These are phyloP conservation scores for Pterocles gutturalis DNA, from an alignment of 2,113 vertebrate genomes.

Conservation along the genomic window DNA sequence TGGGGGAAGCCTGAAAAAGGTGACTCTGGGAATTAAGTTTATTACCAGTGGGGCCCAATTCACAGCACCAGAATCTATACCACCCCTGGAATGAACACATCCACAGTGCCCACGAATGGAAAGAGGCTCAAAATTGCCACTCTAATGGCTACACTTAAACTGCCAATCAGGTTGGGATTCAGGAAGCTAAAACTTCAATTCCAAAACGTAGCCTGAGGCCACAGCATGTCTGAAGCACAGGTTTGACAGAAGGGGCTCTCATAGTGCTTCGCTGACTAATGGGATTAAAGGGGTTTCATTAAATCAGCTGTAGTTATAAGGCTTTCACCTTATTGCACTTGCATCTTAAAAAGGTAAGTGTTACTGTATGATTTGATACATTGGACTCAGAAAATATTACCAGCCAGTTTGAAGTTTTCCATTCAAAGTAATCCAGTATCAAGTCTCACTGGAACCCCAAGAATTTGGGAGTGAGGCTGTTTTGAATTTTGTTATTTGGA, in stretches of 20 bases:
- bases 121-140: neutral
- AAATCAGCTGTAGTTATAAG: constrained; percentile 50
- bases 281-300: constrained; percentile 66
- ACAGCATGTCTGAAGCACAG: constrained; percentile 30
- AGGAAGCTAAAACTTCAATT: constrained; percentile 60
- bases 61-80: neutral
- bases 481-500: neutral
- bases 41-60: neutral
- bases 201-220: constrained; percentile 53
- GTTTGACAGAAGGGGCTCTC: constrained; percentile 52
- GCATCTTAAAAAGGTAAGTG: constrained; percentile 47
- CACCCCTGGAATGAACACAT: neutral
- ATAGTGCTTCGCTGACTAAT: constrained; percentile 17
- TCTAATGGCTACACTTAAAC: constrained; percentile 42
- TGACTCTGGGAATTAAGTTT: constrained; percentile 5
- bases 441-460: neutral
- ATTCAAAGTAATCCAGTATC: constrained; percentile 35
- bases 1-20: neutral
- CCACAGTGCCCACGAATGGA: neutral
- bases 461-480: neutral
- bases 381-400: constrained; percentile 20
- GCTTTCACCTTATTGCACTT: constrained; percentile 42
- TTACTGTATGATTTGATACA: neutral
- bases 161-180: constrained; percentile 37
- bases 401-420: constrained; percentile 40